These are phyloP conservation scores for Hypotaenidia okinawae DNA, from an alignment of 2,797 vertebrate genomes.

Conservation along the genomic window DNA sequence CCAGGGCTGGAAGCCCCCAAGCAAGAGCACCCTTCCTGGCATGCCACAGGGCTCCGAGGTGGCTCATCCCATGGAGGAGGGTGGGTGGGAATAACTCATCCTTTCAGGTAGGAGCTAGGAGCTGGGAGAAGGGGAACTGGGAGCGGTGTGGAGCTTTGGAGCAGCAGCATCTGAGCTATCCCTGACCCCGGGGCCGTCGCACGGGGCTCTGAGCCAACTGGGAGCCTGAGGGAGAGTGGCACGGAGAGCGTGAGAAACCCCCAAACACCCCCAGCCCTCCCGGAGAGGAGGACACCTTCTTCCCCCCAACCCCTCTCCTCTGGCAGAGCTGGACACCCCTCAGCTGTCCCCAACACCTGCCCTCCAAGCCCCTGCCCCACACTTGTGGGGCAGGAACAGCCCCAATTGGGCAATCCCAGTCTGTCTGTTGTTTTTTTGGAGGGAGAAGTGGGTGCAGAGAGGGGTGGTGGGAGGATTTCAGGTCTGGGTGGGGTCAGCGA, in stretches of 20 bases:
- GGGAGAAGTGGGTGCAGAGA: too few species aligned
- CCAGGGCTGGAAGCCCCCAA: neutral
- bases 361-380: neutral
- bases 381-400: neutral
- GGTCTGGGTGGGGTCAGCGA: neutral
- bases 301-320: neutral
- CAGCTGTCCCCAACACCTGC: accelerated
- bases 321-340: neutral
- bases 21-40: neutral
- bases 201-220: neutral
- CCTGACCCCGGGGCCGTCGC: neutral
- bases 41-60: too few species aligned
- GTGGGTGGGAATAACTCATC: neutral
- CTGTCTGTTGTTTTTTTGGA: neutral
- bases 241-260: neutral
- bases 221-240: neutral
- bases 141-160: neutral
- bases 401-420: neutral
- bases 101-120: neutral
- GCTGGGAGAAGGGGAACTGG: neutral
- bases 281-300: too few species aligned
- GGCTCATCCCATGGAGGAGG: neutral
- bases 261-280: neutral
- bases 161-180: neutral
- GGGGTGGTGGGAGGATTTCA: neutral